Conservation (phyloP, 2,113 vertebrate genomes). For the Hyperoodon ampullatus region DNA sequence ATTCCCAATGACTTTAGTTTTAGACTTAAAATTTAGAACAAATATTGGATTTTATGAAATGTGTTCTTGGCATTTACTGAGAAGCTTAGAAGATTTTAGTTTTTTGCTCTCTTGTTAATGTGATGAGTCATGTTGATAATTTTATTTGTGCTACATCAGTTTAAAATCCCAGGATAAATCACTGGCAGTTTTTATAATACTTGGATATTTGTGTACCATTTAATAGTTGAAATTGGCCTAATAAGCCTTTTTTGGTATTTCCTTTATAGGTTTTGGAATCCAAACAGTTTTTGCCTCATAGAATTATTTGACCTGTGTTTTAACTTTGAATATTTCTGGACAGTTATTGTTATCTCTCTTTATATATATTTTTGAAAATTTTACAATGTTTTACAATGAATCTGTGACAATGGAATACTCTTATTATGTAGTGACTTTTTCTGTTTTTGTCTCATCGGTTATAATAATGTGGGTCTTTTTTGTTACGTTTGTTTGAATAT, state of each 20-base stretch:
- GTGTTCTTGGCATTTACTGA: conserved; percentile 6
- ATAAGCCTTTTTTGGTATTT: background rate
- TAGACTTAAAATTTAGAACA: conserved; percentile 11
- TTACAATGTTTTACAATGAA: background rate
- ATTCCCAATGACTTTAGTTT: conserved; percentile 23
- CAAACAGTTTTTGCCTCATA: background rate
- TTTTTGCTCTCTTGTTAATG: background rate
- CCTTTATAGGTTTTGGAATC: conserved; percentile 33
- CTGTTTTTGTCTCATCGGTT: background rate
- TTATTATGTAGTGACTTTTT: background rate
- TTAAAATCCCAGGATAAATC: conserved; percentile 30
- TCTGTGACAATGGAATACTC: background rate
- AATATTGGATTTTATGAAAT: conserved; percentile 22
- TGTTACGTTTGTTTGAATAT: background rate
- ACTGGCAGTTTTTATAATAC: background rate
- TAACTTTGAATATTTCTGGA: background rate
- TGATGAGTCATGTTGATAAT: background rate
- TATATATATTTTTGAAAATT: background rate
- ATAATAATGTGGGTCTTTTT: background rate
- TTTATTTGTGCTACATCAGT: background rate
- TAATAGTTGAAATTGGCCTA: background rate
- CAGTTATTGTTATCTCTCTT: background rate
- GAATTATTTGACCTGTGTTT: background rate
- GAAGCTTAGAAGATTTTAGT: background rate
- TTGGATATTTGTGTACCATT: background rate